Percentiles rank a stretch among this genome's conserved stretches.
These are phyloP conservation scores for Paraescarpia echinospica DNA, from an alignment of 1,140 invertebrate species.

Conservation along the genomic window DNA sequence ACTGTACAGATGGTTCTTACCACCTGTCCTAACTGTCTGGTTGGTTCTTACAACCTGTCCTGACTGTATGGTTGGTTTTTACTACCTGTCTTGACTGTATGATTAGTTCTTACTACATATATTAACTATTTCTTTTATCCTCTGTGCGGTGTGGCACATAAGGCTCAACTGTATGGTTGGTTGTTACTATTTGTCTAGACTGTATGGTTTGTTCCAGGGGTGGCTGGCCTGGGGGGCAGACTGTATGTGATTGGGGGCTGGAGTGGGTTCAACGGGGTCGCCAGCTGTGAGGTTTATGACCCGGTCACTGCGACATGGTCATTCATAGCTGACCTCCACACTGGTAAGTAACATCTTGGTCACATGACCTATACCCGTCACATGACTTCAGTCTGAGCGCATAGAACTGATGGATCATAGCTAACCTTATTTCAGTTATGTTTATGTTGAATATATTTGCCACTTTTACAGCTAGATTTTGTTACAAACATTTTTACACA, in stretches of 20 bases:
- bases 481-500: too few species aligned
- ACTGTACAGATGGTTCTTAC: background rate
- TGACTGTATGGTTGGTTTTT: too few species aligned
- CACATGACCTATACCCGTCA: too few species aligned
- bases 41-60: background rate
- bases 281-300: constrained; percentile 74
- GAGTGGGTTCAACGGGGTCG: constrained; percentile 70
- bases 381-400: background rate
- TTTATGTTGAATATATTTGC: too few species aligned
- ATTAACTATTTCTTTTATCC: background rate
- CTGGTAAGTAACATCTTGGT: constrained; percentile 57
- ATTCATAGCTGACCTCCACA: constrained; percentile 68
- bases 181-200: background rate
- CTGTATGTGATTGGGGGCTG: constrained; percentile 81
- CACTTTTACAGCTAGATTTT: too few species aligned
- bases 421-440: too few species aligned
- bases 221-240: constrained; percentile 70
- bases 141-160: background rate
- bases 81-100: background rate
- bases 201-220: constrained; percentile 59
- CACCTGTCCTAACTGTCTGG: too few species aligned
- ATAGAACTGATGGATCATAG: background rate
- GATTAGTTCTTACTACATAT: background rate
- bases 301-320: constrained; percentile 68
- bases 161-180: background rate